Evolutionary conservation across 1,140 invertebrate genomes (phyloP).

Genomic region (Drosophila nebulosa): DNA sequence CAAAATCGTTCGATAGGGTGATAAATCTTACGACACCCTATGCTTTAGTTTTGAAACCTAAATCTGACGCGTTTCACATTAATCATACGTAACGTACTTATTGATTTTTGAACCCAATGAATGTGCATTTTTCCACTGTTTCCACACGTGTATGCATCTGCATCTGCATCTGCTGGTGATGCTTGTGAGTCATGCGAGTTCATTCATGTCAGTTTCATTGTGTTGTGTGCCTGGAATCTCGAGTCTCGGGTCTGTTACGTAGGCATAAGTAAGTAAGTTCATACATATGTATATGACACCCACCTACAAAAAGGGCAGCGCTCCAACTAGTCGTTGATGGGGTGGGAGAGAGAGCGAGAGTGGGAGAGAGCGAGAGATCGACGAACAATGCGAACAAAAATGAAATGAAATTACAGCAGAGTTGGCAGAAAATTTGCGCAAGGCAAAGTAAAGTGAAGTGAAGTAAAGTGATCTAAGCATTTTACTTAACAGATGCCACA

Average conservation of each 20-base stretch:
- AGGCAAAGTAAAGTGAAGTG: constrained; percentile 16
- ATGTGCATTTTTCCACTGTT: neutral
- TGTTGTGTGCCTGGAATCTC: constrained; percentile 1
- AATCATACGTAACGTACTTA: no score
- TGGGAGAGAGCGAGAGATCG: neutral
- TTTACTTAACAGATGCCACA: neutral
- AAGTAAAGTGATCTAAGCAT: neutral
- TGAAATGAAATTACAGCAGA: constrained; percentile 5
- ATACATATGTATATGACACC: neutral
- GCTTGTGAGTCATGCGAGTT: constrained; percentile 60
- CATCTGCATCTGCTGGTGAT: constrained; percentile 24
- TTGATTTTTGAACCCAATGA: neutral
- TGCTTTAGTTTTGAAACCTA: no score
- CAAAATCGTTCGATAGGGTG: no score
- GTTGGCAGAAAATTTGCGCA: constrained; percentile 30
- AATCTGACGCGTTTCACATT: no score
- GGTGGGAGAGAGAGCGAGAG: no score
- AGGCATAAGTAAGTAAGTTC: neutral
- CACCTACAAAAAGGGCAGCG: constrained; percentile 5
- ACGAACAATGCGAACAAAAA: neutral
- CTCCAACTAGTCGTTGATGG: neutral
- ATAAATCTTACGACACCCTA: no score
- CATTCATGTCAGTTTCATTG: constrained; percentile 40
- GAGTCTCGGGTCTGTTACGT: constrained; percentile 9
- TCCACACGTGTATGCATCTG: neutral